Base-by-base conservation (phyloP, 92 coral and sea anemone genomes). In the Desmophyllum pertusum region DNA sequence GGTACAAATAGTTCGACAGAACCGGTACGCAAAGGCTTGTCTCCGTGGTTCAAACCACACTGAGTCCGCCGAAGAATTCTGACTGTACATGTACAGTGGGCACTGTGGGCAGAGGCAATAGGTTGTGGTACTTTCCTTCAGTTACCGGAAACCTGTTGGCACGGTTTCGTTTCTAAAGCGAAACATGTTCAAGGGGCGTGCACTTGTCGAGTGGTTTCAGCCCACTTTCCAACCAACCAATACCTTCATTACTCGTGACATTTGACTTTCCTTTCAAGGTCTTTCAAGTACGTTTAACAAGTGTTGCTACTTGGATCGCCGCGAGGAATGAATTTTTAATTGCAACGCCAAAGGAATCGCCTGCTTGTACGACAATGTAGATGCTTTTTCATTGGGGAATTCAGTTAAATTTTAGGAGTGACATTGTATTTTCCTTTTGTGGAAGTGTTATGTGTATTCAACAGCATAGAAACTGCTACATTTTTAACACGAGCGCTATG, bases 251-350 rank as follows among this genome's bases (percentile, higher is more conserved):
- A 30, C 45, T 35, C 45, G 21, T 59, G 79, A 70, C 77, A 70
- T 51, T 37, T 70, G 66, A 21, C 40, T 39, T 81, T 29, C 55
- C 46, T 40, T 18, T 72, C 57, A 42, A 70, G 86, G 17, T 42
- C 46, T 40, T 18, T 72, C 57, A 42, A 70, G 86, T 21, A 31
- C 86, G 57, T 41, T 53, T 40, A 55, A 82, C 86, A 55, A 82
- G 86, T 82, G 42, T 55, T 82, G 6, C 37, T 37, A 27, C 57
- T 55, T 35, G 15, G 31, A 10, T 76, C 53, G n/a, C n/a, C 3
- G 69, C 29, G 37, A 71, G 69, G 41, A 59, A 82, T 82, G 21
- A 82, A 82, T 71, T 38, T 70, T 82, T 82, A 18, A 82, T 15
- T 41, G 37, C 6, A 53, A 42, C 33, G 31, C 57, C 39, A 30